Evolutionary conservation across 1,140 invertebrate genomes (phyloP), one percentile per base, ranked within the genome.

Genomic region (Drosophila neocordata): DNA sequence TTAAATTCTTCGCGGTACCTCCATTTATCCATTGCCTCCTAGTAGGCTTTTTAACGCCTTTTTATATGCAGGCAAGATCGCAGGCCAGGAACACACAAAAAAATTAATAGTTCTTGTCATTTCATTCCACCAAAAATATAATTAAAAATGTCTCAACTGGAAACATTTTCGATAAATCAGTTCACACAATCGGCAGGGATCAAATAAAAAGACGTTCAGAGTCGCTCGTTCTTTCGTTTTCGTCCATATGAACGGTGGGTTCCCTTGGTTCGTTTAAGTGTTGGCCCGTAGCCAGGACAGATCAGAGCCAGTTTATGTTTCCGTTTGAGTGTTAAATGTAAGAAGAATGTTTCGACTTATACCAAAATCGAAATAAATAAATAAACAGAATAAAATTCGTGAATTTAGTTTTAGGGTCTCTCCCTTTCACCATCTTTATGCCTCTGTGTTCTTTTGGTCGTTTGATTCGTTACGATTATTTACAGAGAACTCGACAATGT

Each of bases 391-490:
- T 69, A 59, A 65, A 60, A 76, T 76, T 73, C 37, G 65, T 34
- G 56, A 24, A 48, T 58, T 38, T 67, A 75, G 44, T 69, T 57
- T 57, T 51, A 44, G 31, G 44, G 44, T 18, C 11, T 61, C n/a
- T n/a, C n/a, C n/a, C 37, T 20, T 6, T 56, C 22, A 31, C 64
- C 66, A 72, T 38, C 58, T 62, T 35, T 41, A 63, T 55, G 37
- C 73, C n/a, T 60, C 41, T 11, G 44, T 31, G 68, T 77, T 70
- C 52, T 71, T 75, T 31, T 78, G 71, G 72, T 79, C 67, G 70
- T 71, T 79, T 79, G 75, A 83, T 83, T 83, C 79, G 79, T 83
- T 83, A 83, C 75, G 79, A 78, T 83, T 83, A 79, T 83, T 83
- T 83, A 83, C 72, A 83, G 65, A 79, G 80, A 79, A 72, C 76